Percentiles rank a stretch among this genome's conserved stretches.
Conservation (phyloP, 2,888 invertebrate genomes). For the Andrena trimmerana region DNA sequence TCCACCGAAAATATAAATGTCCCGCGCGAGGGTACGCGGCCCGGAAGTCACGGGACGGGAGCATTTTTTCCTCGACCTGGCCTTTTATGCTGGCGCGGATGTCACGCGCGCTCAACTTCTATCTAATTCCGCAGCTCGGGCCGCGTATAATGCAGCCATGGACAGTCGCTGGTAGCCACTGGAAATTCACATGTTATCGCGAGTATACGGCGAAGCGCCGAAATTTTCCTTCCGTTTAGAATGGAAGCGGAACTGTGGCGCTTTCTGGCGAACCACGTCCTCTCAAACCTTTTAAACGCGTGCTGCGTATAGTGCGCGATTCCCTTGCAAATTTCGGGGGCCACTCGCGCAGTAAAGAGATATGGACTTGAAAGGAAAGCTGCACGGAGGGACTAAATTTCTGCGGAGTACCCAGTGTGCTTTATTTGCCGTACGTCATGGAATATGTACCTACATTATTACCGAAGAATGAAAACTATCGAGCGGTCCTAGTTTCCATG, state of each 20-base stretch:
- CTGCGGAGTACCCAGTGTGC: too few species aligned
- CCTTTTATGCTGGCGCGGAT: slow-evolving; percentile 21
- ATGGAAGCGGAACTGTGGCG: background rate
- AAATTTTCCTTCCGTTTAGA: slow-evolving; percentile 2
- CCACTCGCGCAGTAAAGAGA: background rate
- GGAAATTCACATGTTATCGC: background rate
- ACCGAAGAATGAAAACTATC: background rate
- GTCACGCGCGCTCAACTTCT: slow-evolving; percentile 21
- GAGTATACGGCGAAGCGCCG: background rate
- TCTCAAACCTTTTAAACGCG: background rate
- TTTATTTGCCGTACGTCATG: too few species aligned
- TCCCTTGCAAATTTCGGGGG: background rate
- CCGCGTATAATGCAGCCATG: slow-evolving; percentile 5
- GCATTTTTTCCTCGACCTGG: slow-evolving; percentile 29
- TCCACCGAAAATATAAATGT: slow-evolving; percentile 44
- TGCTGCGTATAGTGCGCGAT: too few species aligned
- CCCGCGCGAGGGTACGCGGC: slow-evolving; percentile 9
- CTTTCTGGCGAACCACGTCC: background rate
- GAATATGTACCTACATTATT: background rate
- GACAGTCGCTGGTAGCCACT: background rate
- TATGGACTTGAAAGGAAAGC: too few species aligned
- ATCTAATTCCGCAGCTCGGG: slow-evolving; percentile 31
- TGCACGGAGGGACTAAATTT: too few species aligned
- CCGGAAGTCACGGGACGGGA: slow-evolving; percentile 51
- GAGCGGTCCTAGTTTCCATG: background rate